Conservation (phyloP, 2,113 vertebrate genomes). For the Phyllopteryx taeniolatus region DNA sequence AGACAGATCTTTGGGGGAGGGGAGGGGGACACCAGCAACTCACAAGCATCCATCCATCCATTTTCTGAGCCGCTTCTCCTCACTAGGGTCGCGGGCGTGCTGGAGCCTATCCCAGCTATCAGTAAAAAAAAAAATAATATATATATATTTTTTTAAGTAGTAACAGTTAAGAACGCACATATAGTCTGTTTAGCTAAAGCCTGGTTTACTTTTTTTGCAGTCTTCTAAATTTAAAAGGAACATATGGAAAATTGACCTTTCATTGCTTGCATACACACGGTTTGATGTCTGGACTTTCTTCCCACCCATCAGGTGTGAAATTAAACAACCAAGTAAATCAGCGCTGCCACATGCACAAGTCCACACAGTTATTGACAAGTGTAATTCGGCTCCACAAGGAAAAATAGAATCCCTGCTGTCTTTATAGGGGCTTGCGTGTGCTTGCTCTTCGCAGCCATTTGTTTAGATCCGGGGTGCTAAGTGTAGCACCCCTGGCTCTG, state of each 20-base stretch:
- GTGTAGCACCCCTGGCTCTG: neutral
- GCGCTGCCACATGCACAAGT: neutral
- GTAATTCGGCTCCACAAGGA: neutral
- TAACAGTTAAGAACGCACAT: neutral
- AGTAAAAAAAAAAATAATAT: neutral
- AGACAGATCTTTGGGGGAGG: slow-evolving; percentile 22
- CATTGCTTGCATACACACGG: neutral
- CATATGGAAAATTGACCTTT: neutral
- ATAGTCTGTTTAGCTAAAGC: neutral
- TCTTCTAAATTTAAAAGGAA: neutral
- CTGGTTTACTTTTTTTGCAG: neutral
- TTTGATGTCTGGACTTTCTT: neutral
- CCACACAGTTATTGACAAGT: neutral
- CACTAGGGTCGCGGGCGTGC: too few relatives aligned
- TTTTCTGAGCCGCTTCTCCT: too few relatives aligned
- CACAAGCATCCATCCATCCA: slow-evolving; percentile 8
- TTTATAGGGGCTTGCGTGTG: neutral
- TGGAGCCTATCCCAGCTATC: too few relatives aligned
- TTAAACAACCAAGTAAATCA: neutral
- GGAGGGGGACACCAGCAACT: slow-evolving; percentile 19
- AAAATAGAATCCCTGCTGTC: neutral
- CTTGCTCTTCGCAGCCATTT: neutral
- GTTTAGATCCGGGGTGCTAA: neutral
- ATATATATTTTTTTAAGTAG: too few relatives aligned
- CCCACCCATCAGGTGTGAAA: neutral